phyloP scores from a whole-genome alignment of 2,797 vertebrate genomes.

The Phylloscopus collybita region DNA sequence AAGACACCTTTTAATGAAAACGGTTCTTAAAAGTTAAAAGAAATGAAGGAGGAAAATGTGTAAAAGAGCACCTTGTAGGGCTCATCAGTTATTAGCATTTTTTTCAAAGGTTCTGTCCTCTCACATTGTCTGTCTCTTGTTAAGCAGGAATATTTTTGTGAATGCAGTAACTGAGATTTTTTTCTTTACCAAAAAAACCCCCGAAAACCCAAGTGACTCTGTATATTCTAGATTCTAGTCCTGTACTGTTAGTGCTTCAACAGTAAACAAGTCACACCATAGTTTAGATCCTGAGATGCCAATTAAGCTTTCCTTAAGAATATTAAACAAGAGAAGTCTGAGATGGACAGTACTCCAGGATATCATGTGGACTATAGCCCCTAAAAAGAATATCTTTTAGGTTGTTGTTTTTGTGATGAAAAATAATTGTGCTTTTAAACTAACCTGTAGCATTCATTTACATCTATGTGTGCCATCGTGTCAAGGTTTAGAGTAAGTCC shows the following conservation, averaged over 20 bases:
- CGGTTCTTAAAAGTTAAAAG: neutral
- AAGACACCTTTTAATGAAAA: neutral
- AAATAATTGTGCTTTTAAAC: neutral
- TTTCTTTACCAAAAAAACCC: neutral
- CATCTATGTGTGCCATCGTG: accelerated
- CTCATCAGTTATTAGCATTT: neutral
- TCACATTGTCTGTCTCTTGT: neutral
- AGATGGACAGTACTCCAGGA: neutral
- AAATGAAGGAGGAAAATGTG: neutral
- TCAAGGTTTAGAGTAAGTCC: neutral
- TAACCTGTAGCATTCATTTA: neutral
- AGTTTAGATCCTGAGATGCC: neutral
- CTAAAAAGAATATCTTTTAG: neutral
- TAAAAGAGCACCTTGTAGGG: neutral
- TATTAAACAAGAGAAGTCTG: neutral
- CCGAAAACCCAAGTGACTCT: neutral
- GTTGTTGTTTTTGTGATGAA: neutral
- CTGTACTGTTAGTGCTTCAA: neutral
- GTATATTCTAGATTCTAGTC: neutral
- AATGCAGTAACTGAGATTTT: neutral
- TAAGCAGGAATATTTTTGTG: neutral
- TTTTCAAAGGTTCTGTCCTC: neutral
- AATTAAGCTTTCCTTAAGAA: neutral
- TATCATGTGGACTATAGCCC: neutral
- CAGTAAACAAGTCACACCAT: neutral